Conservation (phyloP, 2,113 vertebrate genomes). For the Neodon shergylaensis region DNA sequence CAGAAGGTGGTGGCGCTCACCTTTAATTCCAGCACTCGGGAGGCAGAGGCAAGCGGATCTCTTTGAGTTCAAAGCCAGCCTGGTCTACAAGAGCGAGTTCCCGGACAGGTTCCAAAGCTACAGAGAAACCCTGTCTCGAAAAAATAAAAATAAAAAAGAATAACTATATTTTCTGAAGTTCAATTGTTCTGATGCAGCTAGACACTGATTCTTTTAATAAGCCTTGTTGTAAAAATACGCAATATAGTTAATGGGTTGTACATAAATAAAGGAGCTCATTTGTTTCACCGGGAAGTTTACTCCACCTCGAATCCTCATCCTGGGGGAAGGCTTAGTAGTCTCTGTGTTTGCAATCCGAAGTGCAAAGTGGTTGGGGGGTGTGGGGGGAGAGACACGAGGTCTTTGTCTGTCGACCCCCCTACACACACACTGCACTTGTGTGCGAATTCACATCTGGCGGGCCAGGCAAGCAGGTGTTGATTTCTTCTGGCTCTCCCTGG, state of each 20-base stretch:
- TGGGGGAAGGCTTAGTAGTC: background rate
- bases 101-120: too few relatives aligned
- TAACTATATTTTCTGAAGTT: background rate
- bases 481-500: background rate
- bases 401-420: background rate
- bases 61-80: too few relatives aligned
- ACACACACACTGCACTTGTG: background rate
- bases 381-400: background rate
- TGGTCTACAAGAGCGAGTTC: too few relatives aligned
- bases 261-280: background rate
- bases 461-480: background rate
- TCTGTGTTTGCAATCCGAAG: background rate
- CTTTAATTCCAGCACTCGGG: too few relatives aligned
- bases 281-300: conserved; percentile 18
- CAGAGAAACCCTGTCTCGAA: too few relatives aligned
- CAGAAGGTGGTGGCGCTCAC: too few relatives aligned
- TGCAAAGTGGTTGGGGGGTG: background rate
- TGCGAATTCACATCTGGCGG: background rate
- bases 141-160: background rate
- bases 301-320: background rate
- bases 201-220: conserved; percentile 21
- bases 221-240: background rate
- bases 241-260: background rate
- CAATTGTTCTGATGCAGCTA: conserved; percentile 2
- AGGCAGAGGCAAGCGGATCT: too few relatives aligned